A percentile compares a stretch with the other conserved stretches of the same genome.
These are phyloP conservation scores for Diploptera punctata DNA, from an alignment of 2,888 invertebrate genomes.

Conservation along the genomic window DNA sequence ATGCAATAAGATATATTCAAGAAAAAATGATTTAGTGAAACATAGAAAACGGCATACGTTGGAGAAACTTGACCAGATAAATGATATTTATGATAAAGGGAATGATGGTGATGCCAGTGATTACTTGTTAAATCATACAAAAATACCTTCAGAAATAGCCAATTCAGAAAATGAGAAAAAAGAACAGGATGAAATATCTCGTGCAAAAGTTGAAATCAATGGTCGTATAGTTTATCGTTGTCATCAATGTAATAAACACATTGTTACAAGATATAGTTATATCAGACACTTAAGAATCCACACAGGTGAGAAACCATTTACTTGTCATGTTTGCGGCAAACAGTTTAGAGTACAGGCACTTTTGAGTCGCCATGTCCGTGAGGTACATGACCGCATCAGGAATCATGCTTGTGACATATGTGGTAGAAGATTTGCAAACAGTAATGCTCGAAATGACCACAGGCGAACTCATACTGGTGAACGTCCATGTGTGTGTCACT, in stretches of 20 bases:
- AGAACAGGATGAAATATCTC: conserved; percentile 6
- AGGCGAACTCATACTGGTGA: conserved; percentile 53
- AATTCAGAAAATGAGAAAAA: not conserved
- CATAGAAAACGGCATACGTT: conserved; percentile 47
- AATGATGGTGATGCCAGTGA: not conserved
- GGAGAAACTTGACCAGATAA: not conserved
- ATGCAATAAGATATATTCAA: conserved; percentile 52
- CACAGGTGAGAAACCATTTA: conserved; percentile 18
- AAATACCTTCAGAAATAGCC: not conserved
- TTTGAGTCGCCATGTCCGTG: conserved; percentile 60
- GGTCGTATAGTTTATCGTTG: conserved; percentile 27
- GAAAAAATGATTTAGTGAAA: conserved; percentile 53
- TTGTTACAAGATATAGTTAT: conserved; percentile 25
- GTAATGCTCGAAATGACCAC: conserved; percentile 56
- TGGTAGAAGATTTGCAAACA: conserved; percentile 58
- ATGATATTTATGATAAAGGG: not conserved
- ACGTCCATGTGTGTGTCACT: conserved; percentile 55
- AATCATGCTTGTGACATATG: conserved; percentile 60
- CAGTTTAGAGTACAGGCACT: conserved; percentile 69
- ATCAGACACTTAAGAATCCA: conserved; percentile 14
- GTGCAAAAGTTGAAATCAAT: conserved; percentile 13
- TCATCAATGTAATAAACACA: conserved; percentile 27
- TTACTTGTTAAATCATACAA: not conserved
- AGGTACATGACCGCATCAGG: conserved; percentile 58
- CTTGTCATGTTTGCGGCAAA: conserved; percentile 66